Conservation (phyloP, 1,140 invertebrate species). For the Meloidogyne chitwoodi region DNA sequence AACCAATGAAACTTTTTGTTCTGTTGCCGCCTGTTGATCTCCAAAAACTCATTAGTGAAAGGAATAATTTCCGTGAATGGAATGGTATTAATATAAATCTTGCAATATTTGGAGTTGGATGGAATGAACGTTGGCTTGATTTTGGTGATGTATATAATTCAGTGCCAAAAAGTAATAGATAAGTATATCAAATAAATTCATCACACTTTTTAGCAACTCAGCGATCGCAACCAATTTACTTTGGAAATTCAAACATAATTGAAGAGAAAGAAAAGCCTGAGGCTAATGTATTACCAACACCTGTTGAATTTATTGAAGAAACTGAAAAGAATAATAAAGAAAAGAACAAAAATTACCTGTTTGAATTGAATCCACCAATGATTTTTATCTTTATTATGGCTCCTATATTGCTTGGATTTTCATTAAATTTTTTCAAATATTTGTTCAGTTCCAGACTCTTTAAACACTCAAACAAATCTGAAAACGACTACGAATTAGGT, state of each 20-base stretch:
- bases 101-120: not conserved
- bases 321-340: not conserved
- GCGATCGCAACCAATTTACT: too few species aligned
- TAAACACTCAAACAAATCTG: not conserved
- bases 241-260: not conserved
- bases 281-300: not conserved
- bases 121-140: slow-evolving; percentile 1
- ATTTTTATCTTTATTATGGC: not conserved
- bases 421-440: not conserved
- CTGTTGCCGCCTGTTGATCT: slow-evolving; percentile 2
- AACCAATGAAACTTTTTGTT: slow-evolving; percentile 4
- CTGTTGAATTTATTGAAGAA: not conserved
- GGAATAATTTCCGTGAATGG: not conserved
- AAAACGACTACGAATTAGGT: not conserved
- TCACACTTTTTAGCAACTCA: not conserved
- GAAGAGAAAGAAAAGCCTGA: not conserved
- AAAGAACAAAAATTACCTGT: not conserved
- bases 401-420: not conserved
- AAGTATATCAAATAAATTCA: not conserved
- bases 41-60: not conserved
- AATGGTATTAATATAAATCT: not conserved
- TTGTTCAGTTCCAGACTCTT: not conserved
- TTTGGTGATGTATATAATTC: not conserved
- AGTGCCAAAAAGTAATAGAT: not conserved
- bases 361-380: not conserved